A percentile compares a stretch with the other conserved stretches of the same genome.
These are phyloP conservation scores for Dinoponera quadriceps DNA, from an alignment of 1,140 invertebrate species.

Conservation along the genomic window DNA sequence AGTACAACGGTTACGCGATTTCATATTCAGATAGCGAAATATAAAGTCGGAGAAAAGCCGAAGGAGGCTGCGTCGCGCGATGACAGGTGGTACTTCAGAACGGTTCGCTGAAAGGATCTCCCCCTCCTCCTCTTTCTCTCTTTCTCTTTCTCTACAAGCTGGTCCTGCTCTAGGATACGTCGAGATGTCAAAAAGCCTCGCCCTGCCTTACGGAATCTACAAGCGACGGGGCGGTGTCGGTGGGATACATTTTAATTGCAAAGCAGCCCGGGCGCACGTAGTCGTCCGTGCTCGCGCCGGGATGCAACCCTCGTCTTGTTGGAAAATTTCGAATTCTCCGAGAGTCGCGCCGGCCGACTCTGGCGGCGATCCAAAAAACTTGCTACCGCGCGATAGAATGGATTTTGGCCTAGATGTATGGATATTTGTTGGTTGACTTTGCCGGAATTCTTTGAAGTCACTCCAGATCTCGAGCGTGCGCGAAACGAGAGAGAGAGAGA, in stretches of 20 bases:
- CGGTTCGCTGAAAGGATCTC: constrained; percentile 10
- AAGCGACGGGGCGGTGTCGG: constrained; percentile 12
- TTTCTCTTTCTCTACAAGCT: neutral
- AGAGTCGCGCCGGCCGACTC: constrained; percentile 24
- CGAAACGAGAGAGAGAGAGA: neutral
- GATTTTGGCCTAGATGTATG: constrained; percentile 43
- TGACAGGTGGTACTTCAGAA: neutral
- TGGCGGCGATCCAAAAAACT: constrained; percentile 62
- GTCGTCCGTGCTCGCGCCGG: neutral
- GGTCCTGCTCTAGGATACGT: neutral
- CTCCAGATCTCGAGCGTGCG: constrained; percentile 23
- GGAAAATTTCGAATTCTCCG: constrained; percentile 53
- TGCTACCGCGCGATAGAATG: constrained; percentile 41
- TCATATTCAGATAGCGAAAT: neutral
- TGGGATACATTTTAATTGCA: constrained; percentile 58
- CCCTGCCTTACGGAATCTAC: constrained; percentile 33
- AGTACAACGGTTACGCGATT: neutral
- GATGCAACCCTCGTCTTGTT: constrained; percentile 38
- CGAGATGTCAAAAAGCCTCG: constrained; percentile 49
- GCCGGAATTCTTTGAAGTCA: constrained; percentile 33
- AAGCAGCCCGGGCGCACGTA: constrained; percentile 46
- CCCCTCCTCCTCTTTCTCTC: no score
- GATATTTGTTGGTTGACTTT: constrained; percentile 50
- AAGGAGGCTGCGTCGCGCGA: neutral
- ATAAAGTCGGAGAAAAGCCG: neutral